Evolutionary conservation across 2,888 invertebrate genomes (phyloP), one percentile per base, ranked within the genome.

Genomic region (Argyra leucocephala): DNA sequence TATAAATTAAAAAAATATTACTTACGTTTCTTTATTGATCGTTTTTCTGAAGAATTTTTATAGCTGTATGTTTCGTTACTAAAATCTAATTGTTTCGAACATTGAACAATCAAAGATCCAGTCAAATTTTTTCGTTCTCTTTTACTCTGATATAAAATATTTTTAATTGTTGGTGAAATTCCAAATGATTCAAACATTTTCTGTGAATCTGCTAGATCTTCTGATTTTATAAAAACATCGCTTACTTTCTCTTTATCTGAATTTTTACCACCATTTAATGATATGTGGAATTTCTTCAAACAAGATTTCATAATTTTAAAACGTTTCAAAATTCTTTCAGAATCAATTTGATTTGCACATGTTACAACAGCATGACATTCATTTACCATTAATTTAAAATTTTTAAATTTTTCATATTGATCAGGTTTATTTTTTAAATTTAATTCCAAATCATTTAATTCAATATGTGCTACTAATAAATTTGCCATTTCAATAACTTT

Each of bases 361-460:
- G 73, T 71, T 2, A 78, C 62, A 57, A 76, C 73, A 0, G 78
- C 76, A 62, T 74, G 74, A 65, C 79, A 79, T 67, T 79, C 79
- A 12, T 74, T 70, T 31, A 77, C 58, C 67, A 79, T 77, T 4
- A 74, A 66, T 2, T 69, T 65, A 61, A 75, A 74, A 62, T 77
- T 74, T 2, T 75, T 69, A 61, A 72, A 73, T 21, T 72, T 70
- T 37, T 73, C 71, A 37, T 68, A 65, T 1, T 72, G 69, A 5
- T 73, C 65, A 0, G 62, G 65, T 12, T 70, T 69, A 6, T 68
- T 68, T 12, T 65, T 62, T 15, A 70, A 64, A 9, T 67, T 6
- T 3, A 77, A 64, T 15, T 71, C 69, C 36, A 73, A 72, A 10
- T 71, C 69, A n/a, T 70, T 69, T 12, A 76, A 58, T 48, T 73